Percentiles rank a stretch among this genome's conserved stretches.
phyloP scores from a whole-genome alignment of 2,888 invertebrate species.

The Calameuta pallipes region DNA sequence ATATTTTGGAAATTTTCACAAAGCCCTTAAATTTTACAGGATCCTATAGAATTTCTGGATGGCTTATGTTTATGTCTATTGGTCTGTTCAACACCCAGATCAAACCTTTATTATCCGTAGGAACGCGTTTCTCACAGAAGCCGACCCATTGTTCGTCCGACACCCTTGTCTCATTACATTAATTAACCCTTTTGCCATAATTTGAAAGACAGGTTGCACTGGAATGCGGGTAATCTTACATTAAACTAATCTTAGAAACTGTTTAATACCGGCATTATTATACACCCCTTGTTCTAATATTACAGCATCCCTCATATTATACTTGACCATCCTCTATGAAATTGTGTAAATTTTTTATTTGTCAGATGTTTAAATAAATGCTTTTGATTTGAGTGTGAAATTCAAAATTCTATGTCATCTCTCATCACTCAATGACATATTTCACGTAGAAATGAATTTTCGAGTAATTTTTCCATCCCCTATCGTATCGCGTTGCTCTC shows the following conservation, averaged over 20 bases:
- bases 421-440: not conserved
- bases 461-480: not conserved
- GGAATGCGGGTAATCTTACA: not conserved
- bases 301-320: not conserved
- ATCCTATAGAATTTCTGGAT: too few relatives aligned
- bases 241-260: not conserved
- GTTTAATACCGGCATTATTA: not conserved
- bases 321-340: not conserved
- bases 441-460: not conserved
- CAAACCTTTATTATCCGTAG: not conserved
- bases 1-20: not conserved
- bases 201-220: slow-evolving; percentile 14
- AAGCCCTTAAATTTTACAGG: too few relatives aligned
- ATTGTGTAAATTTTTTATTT: not conserved
- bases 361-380: not conserved
- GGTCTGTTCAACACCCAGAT: not conserved
- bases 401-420: not conserved
- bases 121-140: slow-evolving; percentile 12
- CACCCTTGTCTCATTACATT: slow-evolving; percentile 17
- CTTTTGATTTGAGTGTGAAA: not conserved
- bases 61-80: not conserved
- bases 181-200: slow-evolving; percentile 17
- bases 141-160: slow-evolving; percentile 12
- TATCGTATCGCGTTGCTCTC: not conserved
- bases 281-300: not conserved